phyloP scores from a whole-genome alignment of 1,140 invertebrate genomes.

The Helicoverpa armigera region DNA sequence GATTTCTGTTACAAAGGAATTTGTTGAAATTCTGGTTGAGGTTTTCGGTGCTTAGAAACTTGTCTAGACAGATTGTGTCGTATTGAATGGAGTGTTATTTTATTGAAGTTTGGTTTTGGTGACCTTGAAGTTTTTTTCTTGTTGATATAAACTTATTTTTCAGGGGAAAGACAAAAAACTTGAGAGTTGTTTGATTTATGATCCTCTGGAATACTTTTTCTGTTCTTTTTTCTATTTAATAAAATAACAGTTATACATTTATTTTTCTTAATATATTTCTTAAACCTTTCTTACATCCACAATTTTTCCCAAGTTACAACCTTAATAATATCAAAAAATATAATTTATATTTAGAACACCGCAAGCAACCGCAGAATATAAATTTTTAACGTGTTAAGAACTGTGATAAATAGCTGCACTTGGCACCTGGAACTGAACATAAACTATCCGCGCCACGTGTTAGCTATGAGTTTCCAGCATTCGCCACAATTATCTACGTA shows the following conservation, averaged over 20 bases:
- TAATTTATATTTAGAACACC: conserved; percentile 14
- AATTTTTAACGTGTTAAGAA: conserved; percentile 40
- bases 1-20: conserved; percentile 41
- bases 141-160: too few species aligned
- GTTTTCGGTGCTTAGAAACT: conserved; percentile 6
- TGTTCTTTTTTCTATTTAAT: too few species aligned
- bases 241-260: too few species aligned
- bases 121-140: too few species aligned
- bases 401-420: conserved; percentile 36
- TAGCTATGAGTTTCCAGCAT: conserved; percentile 19
- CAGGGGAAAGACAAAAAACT: too few species aligned
- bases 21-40: conserved; percentile 15
- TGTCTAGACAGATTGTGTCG: background rate
- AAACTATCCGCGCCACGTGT: conserved; percentile 31
- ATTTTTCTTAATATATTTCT: too few species aligned
- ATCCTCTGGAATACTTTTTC: too few species aligned
- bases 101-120: background rate
- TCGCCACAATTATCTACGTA: conserved; percentile 13
- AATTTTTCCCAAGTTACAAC: too few species aligned
- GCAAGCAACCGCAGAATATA: conserved; percentile 23
- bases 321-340: background rate
- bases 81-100: too few species aligned
- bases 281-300: too few species aligned
- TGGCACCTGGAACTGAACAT: conserved; percentile 23
- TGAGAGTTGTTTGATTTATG: too few species aligned